A percentile compares a stretch with the other conserved stretches of the same genome.
These are phyloP conservation scores for Drosophila diplacantha DNA, from an alignment of 2,888 invertebrate species.

Conservation along the genomic window DNA sequence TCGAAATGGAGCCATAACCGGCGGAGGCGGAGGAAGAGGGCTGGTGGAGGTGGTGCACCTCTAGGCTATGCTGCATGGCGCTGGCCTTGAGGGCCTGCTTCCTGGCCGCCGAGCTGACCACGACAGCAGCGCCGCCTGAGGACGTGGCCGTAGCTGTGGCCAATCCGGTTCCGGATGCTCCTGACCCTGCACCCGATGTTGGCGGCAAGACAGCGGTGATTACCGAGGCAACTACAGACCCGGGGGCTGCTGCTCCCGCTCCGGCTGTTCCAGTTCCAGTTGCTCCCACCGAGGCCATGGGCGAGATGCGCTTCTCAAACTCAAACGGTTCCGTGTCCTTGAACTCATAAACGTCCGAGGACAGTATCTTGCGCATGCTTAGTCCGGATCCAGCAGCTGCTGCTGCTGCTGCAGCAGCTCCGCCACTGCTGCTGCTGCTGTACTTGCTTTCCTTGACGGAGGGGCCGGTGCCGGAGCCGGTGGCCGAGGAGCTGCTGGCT, in stretches of 20 bases:
- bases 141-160: not conserved
- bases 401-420: conserved; percentile 19
- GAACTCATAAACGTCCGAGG: conserved; percentile 88
- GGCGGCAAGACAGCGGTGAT: conserved; percentile 27
- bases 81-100: conserved; percentile 47
- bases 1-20: not conserved
- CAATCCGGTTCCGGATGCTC: not conserved
- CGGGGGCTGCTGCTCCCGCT: conserved; percentile 1
- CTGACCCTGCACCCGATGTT: not conserved
- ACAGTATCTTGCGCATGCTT: conserved; percentile 44
- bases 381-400: conserved; percentile 29
- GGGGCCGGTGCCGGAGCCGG: not conserved
- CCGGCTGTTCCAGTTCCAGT: conserved; percentile 13
- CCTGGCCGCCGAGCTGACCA: conserved; percentile 36
- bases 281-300: conserved; percentile 51
- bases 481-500: not conserved
- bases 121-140: conserved; percentile 13
- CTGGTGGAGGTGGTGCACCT: conserved; percentile 41
- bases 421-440: conserved; percentile 17
- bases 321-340: conserved; percentile 94
- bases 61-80: conserved; percentile 42
- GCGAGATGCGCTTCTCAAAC: conserved; percentile 83
- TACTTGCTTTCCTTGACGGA: conserved; percentile 53
- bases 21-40: not conserved
- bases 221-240: conserved; percentile 21